Percentiles rank a stretch among this genome's conserved stretches.
Conservation (phyloP, 2,113 vertebrate species). For the Eulemur macaco region DNA sequence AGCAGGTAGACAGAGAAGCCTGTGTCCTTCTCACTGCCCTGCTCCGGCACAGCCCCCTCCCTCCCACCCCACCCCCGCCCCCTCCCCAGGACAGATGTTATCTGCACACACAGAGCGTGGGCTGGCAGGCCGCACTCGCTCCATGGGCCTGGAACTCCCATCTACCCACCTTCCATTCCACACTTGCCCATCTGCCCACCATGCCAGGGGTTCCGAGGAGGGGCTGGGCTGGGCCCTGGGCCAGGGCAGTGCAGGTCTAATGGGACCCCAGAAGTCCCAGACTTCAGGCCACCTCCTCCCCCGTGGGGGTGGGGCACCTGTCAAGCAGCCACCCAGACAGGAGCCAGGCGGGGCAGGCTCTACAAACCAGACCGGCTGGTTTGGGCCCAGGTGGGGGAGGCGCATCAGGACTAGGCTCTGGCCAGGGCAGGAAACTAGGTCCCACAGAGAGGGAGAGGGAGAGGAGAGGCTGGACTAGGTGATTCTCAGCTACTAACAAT, state of each 20-base stretch:
- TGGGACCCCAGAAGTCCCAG: background rate
- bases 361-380: constrained; percentile 64
- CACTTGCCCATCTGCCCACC: background rate
- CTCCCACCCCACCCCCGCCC: background rate
- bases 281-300: background rate
- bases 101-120: background rate
- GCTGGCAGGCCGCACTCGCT: background rate
- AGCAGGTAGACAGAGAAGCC: background rate
- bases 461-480: background rate
- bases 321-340: background rate
- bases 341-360: constrained; percentile 27
- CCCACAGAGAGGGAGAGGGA: background rate
- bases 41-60: background rate
- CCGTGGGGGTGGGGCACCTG: constrained; percentile 9
- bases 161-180: background rate
- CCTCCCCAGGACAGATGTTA: background rate
- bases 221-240: background rate
- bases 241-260: background rate
- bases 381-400: constrained; percentile 33
- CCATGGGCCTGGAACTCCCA: background rate
- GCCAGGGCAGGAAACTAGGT: background rate
- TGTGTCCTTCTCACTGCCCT: background rate
- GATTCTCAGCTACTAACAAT: background rate
- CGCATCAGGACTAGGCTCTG: background rate
- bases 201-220: background rate